Base-by-base conservation (phyloP, 2,113 vertebrate genomes). In the Pagrus major region DNA sequence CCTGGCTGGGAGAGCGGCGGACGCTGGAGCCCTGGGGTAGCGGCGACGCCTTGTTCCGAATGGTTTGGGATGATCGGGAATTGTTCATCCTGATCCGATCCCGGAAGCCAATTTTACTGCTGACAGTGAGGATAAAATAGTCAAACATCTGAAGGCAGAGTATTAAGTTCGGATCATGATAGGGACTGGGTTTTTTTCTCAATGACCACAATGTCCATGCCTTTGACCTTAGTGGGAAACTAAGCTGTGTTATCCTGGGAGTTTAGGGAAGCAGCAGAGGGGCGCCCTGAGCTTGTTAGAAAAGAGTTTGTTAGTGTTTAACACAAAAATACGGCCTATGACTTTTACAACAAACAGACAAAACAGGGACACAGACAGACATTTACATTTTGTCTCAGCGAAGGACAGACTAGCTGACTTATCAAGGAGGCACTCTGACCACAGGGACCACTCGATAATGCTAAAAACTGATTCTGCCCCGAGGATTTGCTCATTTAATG, bases 71-170 rank as follows among this genome's bases (percentile, higher is more conserved):
- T 14, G 95, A 94, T 86, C 97, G 95, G 0, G 96, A 95, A 91
- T 93, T 95, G 93, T 96, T 94, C 94, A 98, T 96, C 39, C 97
- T 93, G 76, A 99, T 98, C 27, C 98, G 95, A 86, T 99, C 98
- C 87, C 97, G 96, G 92, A 99, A 96, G 56, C 97, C 97, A 89
- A 97, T 95, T 91, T 96, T 98, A 90, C 93, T 96, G 94, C 97
- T 98, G 94, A 76, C 59, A 78, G 80, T 65, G 31, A 81, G 74
- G 77, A 85, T 31, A 49, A 69, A 66, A 78, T 0, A 78, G 64
- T 86, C 60, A 88, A 64, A 86, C 54, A 78, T 46, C 60, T 68
- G 21, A 46, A 56, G 67, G 72, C 20, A 23, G 3, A 41, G 25
- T 56, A 8, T 59, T 73, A 3, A 15, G 76, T 65, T 66, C n/a